These are phyloP conservation scores for Drosophila nebulosa DNA, from an alignment of 1,140 invertebrate species.

Conservation along the genomic window DNA sequence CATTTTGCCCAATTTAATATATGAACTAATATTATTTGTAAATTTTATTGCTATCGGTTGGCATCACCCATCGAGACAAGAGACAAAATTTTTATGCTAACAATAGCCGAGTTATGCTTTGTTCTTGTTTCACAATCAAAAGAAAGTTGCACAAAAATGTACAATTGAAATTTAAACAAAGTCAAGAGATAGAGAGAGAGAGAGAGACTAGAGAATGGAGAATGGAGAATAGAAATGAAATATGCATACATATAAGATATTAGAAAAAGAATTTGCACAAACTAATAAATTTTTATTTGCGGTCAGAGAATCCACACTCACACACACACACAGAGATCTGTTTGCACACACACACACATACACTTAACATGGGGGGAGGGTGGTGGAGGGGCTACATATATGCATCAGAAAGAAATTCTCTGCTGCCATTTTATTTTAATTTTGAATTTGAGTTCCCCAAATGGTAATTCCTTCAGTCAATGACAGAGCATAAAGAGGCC, in stretches of 20 bases:
- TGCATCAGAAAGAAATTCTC: neutral
- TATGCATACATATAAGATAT: neutral
- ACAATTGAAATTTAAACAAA: neutral
- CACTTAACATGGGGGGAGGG: neutral
- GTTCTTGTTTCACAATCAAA: no score
- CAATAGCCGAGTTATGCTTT: no score
- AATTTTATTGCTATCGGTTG: no score
- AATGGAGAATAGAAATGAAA: neutral
- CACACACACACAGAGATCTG: constrained; percentile 6
- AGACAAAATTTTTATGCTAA: no score
- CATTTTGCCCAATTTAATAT: no score
- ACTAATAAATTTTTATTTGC: constrained; percentile 38
- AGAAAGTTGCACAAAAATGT: no score
- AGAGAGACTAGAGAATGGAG: no score
- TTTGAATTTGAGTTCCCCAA: constrained; percentile 37
- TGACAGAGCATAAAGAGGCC: constrained; percentile 58
- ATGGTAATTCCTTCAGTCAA: constrained; percentile 59
- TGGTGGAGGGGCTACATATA: neutral
- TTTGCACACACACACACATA: constrained; percentile 2
- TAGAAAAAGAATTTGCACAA: constrained; percentile 24
- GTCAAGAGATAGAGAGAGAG: no score
- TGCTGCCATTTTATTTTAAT: constrained; percentile 56
- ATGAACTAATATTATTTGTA: no score
- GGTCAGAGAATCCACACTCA: constrained; percentile 22
- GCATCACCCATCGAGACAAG: no score